A percentile compares a stretch with the other conserved stretches of the same genome.
phyloP scores from a whole-genome alignment of 2,113 vertebrate species.

The Laticauda colubrina region DNA sequence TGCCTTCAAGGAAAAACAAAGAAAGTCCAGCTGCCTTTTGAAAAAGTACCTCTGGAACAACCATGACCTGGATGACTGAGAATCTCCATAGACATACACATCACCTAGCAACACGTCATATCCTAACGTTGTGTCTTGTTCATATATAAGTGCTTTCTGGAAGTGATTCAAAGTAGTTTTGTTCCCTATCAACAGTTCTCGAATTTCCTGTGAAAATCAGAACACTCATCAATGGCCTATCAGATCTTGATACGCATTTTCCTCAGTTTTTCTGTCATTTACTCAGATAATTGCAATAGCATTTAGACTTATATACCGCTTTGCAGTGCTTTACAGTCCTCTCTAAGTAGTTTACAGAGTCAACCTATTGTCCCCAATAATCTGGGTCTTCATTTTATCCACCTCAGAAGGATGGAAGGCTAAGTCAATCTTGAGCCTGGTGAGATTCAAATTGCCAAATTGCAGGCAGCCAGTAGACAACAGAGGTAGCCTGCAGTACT shows the following conservation, averaged over 20 bases:
- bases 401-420: no score
- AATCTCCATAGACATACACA: not conserved
- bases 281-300: no score
- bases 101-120: not conserved
- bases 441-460: no score
- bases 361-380: no score
- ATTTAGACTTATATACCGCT: no score
- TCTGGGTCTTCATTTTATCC: no score
- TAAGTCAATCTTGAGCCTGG: no score
- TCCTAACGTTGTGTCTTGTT: not conserved
- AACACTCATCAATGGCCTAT: not conserved
- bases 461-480: no score
- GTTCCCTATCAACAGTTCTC: not conserved
- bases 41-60: not conserved
- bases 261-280: not conserved
- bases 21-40: not conserved
- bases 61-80: not conserved
- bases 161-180: not conserved
- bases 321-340: no score
- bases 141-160: not conserved
- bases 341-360: no score
- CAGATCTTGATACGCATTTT: not conserved
- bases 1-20: not conserved
- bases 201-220: not conserved
- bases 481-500: no score